These are phyloP conservation scores for Steinernema hermaphroditum DNA, from an alignment of 2,888 invertebrate species.

Conservation along the genomic window DNA sequence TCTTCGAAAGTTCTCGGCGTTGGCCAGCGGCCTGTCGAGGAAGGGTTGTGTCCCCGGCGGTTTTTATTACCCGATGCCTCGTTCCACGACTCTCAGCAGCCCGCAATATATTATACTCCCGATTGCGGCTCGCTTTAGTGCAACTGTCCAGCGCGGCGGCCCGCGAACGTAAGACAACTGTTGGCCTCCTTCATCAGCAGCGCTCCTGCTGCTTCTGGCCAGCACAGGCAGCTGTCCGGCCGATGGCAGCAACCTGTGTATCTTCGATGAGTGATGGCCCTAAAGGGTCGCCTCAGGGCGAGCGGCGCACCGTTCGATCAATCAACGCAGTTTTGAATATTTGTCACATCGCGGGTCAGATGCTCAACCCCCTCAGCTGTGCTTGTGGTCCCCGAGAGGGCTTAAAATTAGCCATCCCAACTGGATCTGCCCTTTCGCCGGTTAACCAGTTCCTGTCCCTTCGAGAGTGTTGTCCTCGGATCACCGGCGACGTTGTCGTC, in stretches of 20 bases:
- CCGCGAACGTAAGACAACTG: constrained; percentile 9
- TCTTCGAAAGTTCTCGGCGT: too few relatives aligned
- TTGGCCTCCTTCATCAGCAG: neutral
- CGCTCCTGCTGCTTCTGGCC: neutral
- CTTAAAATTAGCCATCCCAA: neutral
- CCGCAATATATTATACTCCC: constrained; percentile 28
- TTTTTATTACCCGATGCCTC: constrained; percentile 27
- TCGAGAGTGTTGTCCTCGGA: constrained; percentile 19
- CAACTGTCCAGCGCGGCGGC: constrained; percentile 20
- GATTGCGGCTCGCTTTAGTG: constrained; percentile 26
- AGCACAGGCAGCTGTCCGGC: neutral
- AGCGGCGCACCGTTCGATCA: neutral
- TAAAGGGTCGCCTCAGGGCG: neutral
- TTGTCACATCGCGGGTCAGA: neutral
- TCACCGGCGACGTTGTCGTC: neutral
- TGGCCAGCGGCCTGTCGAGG: too few relatives aligned
- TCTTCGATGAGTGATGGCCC: constrained; percentile 6
- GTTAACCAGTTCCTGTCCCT: neutral
- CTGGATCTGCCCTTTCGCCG: neutral
- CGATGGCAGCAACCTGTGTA: constrained; percentile 1
- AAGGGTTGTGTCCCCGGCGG: neutral
- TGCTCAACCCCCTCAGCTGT: too few relatives aligned
- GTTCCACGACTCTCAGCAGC: neutral
- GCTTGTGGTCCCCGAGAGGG: too few relatives aligned
- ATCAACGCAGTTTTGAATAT: constrained; percentile 26